A percentile compares a stretch with the other conserved stretches of the same genome.
phyloP scores from a whole-genome alignment of 2,113 vertebrate genomes.

The Ophthalmolycus amberensis region DNA sequence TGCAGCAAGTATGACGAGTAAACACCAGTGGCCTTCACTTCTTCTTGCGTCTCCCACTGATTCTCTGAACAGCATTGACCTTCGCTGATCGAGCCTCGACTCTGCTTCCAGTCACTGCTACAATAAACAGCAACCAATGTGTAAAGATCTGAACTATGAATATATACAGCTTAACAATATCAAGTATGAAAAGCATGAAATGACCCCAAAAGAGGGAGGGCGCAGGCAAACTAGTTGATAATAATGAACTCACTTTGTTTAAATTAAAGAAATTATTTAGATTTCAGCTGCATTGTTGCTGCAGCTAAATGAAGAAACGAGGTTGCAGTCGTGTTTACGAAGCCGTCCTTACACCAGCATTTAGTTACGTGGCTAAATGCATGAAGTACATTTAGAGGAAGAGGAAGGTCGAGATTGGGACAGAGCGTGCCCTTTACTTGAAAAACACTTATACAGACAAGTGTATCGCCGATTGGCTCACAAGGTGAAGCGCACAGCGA shows the following conservation, averaged over 20 bases:
- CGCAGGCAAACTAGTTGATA: background rate
- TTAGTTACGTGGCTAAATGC: background rate
- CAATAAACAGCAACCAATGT: background rate
- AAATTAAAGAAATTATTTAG: background rate
- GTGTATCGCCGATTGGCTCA: background rate
- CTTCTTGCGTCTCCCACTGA: constrained; percentile 1
- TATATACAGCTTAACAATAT: background rate
- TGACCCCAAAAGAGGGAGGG: background rate
- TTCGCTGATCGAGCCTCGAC: constrained; percentile 21
- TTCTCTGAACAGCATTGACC: constrained; percentile 40
- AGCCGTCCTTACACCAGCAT: background rate
- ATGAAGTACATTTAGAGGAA: background rate
- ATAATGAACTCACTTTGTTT: background rate
- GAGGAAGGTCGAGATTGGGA: background rate
- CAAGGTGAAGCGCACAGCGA: background rate
- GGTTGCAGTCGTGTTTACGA: constrained; percentile 25
- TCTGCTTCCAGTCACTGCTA: constrained; percentile 3
- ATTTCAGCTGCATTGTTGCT: constrained; percentile 5
- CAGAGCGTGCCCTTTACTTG: background rate
- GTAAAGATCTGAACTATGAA: background rate
- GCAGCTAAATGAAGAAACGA: constrained; percentile 9
- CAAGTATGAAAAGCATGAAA: no score
- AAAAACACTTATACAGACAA: background rate
- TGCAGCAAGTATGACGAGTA: background rate
- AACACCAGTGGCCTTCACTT: constrained; percentile 10